Evolutionary conservation across 2,113 vertebrate genomes (phyloP), one percentile per base, ranked within the genome.

Genomic region (Nannospalax galili): DNA sequence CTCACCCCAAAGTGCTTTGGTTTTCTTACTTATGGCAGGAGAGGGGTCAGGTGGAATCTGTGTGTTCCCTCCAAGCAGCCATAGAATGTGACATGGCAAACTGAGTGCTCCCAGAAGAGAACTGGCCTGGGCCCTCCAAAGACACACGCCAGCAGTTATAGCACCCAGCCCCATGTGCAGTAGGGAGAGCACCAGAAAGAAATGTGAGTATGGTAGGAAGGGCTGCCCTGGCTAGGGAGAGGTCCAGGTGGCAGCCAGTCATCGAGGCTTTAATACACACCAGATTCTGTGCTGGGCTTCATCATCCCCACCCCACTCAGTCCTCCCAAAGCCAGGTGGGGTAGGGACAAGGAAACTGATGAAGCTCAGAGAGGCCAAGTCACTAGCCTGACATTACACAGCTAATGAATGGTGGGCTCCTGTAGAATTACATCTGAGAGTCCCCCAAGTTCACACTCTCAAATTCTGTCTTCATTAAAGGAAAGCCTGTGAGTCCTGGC

Each of bases 91-190:
- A 35, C 75, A 24, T 2, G 9, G 48, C 24, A 45, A 64, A 15
- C 45, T 40, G 12, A 69, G 58, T 26, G 60, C 42, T 42, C 15
- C 6, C 9, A 90, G 42, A 81, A 86, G 67, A 9, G 19, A 35
- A 40, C 70, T 48, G 37, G 62, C 80, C 32, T 30, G 1, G 37
- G 62, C 45, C 4, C 48, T 80, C 1, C 1, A 19, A 88, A 35
- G 69, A 84, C 82, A 60, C 60, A 42, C 32, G 69, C 42, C 10
- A 86, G 35, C 65, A 88, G 19, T 78, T 20, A 78, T 2, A 37
- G n/a, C 19, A 52, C 35, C n/a, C 16, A 12, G 19, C 19, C 64
- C 75, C 9, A 0, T 3, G 42, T 17, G n/a, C 4, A 1, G 24
- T 9, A 20, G 2, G 16, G 32, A 22, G 42, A 19, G 67, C 7